Evolutionary conservation across 2,113 vertebrate genomes (phyloP).

Genomic region (Clarias magur): DNA sequence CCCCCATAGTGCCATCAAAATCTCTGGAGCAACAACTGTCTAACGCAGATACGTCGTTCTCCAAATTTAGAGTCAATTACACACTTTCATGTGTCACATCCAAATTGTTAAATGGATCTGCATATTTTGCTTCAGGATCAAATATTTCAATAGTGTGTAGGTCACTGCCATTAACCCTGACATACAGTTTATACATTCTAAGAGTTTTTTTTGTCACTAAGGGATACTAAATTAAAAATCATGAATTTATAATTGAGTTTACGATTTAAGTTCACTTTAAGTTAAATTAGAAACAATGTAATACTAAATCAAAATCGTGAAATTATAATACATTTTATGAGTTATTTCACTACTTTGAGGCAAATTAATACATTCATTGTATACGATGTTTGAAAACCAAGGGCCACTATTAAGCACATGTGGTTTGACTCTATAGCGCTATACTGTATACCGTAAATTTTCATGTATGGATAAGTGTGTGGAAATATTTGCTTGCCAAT

Average conservation of each 20-base stretch:
- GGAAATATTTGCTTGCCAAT: background rate
- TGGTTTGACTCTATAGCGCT: background rate
- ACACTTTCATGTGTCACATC: background rate
- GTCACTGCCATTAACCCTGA: background rate
- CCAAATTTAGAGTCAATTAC: background rate
- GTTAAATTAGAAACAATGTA: background rate
- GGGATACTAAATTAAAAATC: background rate
- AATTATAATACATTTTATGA: background rate
- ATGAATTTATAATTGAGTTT: background rate
- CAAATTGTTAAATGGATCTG: background rate
- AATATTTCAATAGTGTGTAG: background rate
- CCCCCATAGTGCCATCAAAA: no score
- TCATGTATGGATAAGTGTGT: background rate
- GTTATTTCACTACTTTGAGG: background rate
- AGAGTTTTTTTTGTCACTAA: background rate
- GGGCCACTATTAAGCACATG: background rate
- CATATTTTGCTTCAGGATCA: background rate
- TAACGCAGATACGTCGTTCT: background rate
- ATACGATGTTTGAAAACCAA: background rate
- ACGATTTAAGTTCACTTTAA: background rate
- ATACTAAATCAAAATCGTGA: background rate
- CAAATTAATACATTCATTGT: background rate
- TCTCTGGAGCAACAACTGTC: background rate
- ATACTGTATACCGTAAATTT: background rate
- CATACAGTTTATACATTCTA: background rate